phyloP scores from a whole-genome alignment of 1,140 invertebrate genomes.

The Sipha flava region DNA sequence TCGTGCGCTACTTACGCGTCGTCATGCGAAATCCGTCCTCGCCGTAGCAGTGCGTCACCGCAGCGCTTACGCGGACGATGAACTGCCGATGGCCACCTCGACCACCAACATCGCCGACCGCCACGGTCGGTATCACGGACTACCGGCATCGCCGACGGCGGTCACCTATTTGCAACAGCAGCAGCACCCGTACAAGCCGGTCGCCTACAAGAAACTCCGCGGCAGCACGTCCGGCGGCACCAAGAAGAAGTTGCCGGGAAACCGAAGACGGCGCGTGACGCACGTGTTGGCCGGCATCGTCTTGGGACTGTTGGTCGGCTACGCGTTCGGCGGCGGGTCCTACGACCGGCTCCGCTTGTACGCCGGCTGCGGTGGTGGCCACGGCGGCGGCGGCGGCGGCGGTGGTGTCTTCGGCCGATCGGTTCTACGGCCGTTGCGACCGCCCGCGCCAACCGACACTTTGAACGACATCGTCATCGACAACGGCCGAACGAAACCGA shows the following conservation, averaged over 20 bases:
- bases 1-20: no score
- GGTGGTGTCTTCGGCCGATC: no score
- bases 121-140: neutral
- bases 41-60: neutral
- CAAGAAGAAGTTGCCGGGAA: neutral
- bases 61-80: neutral
- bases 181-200: neutral
- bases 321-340: neutral
- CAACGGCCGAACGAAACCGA: neutral
- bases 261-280: neutral
- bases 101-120: neutral
- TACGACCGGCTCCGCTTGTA: neutral
- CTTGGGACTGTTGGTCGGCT: neutral
- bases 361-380: neutral
- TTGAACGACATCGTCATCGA: neutral
- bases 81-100: neutral
- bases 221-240: neutral
- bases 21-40: neutral
- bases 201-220: neutral
- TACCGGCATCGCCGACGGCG: neutral
- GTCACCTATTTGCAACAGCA: neutral
- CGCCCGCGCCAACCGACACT: neutral
- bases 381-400: neutral
- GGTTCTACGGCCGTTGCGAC: neutral
- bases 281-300: neutral